Base-by-base conservation (phyloP, 2,113 vertebrate genomes). In the Suncus etruscus region DNA sequence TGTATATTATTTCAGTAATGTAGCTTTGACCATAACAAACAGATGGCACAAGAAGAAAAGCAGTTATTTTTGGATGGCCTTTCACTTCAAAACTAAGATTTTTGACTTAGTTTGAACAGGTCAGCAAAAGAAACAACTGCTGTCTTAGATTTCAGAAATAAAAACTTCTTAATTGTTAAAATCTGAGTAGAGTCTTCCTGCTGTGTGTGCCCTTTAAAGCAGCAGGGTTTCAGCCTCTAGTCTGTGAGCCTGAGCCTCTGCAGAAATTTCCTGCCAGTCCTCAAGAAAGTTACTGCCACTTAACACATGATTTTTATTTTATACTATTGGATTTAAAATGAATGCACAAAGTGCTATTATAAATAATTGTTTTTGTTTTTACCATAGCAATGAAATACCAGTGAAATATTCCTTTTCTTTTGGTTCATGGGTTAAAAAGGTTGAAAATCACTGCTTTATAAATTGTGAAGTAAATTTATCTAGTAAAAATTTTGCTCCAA, bases 391-490 rank as follows among this genome's bases (percentile, higher is more conserved):
- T 58, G n/a, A n/a, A n/a, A n/a, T n/a, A n/a, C n/a, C 54, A 18
- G 51, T 54, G 54, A 58, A 58, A 58, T 58, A 58, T 14, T 58
- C 16, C 20, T 6, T 18, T 58, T 58, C 20, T 58, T 58, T 58
- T 20, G 16, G 12, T 3, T 18, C 16, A 58, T 11, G 16, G 54
- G 16, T 58, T 58, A 58, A 58, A 58, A 14, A 14, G 16, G 14
- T 58, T 58, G 54, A 58, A 58, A 58, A 58, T 58, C 54, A 58
- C 54, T 58, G 54, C 3, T 76, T 8, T 87, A 74, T 47, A 92
- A 81, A 89, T 39, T 80, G 12, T 91, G 58, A 87, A 89, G 70
- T 88, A 93, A 85, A 74, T 76, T 80, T 80, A 70, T 91, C 94
- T 92, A 68, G 47, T 63, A 93, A 77, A 82, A 70, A 24, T 73